Base-by-base conservation (phyloP, 35 echinoderm and acorn worm species). In the Ophiothrix spiculata region DNA sequence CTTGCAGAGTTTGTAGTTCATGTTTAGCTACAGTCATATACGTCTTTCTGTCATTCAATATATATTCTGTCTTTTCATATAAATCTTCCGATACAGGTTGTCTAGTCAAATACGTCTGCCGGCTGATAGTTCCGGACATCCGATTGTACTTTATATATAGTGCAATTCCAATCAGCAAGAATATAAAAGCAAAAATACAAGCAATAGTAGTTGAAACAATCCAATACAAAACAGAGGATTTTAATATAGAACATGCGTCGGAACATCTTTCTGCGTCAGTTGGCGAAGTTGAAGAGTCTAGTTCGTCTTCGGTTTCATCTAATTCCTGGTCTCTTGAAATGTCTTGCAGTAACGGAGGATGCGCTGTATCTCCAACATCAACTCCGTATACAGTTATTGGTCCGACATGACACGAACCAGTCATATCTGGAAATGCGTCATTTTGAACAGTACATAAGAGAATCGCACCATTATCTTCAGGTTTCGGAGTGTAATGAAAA, bases 21-120 rank as follows among this genome's bases (percentile, higher is more conserved):
- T 69, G 60, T 69, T 69, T 69, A 4, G 60, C 60, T 69, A 69
- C 3, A 69, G 60, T 69, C 60, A 69, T 69, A n/a, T 69, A 69
- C 60, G 29, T 69, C 29, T 69, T 69, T n/a, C 25, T 6, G 23
- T 69, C 60, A 69, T 69, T 69, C 23, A 69, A 15, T n/a, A 69
- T 69, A n/a, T 69, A 69, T 25, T 69, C 60, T 28, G 29, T 15
- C 25, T 69, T 69, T n/a, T 69, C 60, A n/a, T 69, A 69, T 25
- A 69, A 25, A 69, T 69, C 60, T 69, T 69, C 60, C 10, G 60
- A 69, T 28, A 69, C 60, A 69, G 60, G 60, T 25, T 69, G 60
- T 69, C 60, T 69, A 25, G 60, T 28, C 4, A 69, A 28, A 25
- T 69, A 69, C 60, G 60, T 25, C 29, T n/a, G 16, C 4, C 60